phyloP scores from a whole-genome alignment of 2,113 vertebrate genomes.

The Athene noctua region DNA sequence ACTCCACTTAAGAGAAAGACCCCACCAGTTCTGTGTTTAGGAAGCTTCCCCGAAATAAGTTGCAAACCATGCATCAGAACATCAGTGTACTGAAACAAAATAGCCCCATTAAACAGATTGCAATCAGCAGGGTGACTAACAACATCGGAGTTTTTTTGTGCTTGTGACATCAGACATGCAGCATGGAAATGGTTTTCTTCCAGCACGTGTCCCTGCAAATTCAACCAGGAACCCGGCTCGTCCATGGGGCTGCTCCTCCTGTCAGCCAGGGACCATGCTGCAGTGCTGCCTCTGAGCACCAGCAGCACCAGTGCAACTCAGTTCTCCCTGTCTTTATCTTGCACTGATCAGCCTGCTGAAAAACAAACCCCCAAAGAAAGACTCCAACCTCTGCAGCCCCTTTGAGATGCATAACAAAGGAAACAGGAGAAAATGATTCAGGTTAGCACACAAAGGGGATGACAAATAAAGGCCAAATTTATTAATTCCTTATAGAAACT shows the following conservation, averaged over 20 bases:
- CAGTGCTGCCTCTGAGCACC: accelerated
- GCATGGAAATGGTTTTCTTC: neutral
- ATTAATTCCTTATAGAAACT: neutral
- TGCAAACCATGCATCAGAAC: neutral
- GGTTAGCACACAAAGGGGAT: neutral
- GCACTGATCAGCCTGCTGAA: neutral
- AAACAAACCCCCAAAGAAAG: neutral
- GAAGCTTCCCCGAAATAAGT: neutral
- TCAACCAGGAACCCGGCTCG: accelerated
- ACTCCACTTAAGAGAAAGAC: neutral
- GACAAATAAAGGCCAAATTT: neutral
- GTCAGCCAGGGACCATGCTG: accelerated
- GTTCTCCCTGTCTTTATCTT: neutral
- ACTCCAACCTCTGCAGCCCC: neutral
- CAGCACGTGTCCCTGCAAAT: neutral
- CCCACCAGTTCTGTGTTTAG: neutral
- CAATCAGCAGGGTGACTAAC: neutral
- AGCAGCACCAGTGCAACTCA: neutral
- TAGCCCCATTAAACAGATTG: neutral
- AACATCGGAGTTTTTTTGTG: neutral
- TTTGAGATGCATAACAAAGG: neutral
- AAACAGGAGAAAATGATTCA: neutral
- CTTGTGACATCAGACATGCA: accelerated
- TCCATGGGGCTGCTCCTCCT: neutral
- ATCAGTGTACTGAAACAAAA: neutral